Conservation (phyloP, 2,888 invertebrate genomes). For the Macrosiphum euphorbiae region DNA sequence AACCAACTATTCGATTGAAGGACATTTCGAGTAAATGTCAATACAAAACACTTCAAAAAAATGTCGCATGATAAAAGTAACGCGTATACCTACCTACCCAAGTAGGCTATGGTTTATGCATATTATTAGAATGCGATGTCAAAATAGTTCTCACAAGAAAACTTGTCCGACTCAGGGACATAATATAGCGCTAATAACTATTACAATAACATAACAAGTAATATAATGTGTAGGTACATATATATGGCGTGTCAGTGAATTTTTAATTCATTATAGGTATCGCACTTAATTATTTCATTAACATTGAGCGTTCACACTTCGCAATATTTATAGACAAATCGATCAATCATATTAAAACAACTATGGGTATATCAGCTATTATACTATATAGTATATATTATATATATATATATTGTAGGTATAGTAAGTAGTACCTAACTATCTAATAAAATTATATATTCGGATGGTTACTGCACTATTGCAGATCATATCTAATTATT, state of each 20-base stretch:
- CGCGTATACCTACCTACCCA: not conserved
- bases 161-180: constrained; percentile 46
- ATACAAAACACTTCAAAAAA: constrained; percentile 16
- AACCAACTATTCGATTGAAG: constrained; percentile 32
- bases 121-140: constrained; percentile 46
- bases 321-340: not conserved
- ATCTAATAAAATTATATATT: too few relatives aligned
- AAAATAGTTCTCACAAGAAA: constrained; percentile 28
- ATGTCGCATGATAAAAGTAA: constrained; percentile 44
- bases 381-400: too few relatives aligned
- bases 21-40: constrained; percentile 43
- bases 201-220: not conserved
- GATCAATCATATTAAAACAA: not conserved
- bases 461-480: too few relatives aligned
- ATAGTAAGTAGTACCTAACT: too few relatives aligned
- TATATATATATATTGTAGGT: too few relatives aligned
- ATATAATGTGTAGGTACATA: not conserved
- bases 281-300: not conserved
- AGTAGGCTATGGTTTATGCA: constrained; percentile 28
- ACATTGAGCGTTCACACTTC: not conserved
- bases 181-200: not conserved
- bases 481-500: too few relatives aligned
- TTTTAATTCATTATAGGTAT: not conserved
- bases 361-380: too few relatives aligned
- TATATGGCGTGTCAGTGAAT: not conserved